These are phyloP conservation scores for Paraplagusia blochii DNA, from an alignment of 2,113 vertebrate genomes.

Conservation along the genomic window DNA sequence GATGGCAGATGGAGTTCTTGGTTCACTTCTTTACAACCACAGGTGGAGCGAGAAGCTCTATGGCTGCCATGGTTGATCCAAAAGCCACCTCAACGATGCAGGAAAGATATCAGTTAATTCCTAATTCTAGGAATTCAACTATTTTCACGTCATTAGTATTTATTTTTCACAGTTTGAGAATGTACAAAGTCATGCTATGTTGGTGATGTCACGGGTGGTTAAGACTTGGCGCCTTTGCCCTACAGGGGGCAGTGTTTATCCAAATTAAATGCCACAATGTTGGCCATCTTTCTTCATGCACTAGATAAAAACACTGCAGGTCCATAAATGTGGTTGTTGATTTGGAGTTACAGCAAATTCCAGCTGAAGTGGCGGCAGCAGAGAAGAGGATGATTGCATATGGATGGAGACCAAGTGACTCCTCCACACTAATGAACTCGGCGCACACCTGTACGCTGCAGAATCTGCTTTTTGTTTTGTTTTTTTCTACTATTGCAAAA, in stretches of 20 bases:
- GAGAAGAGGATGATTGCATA: slow-evolving; percentile 27
- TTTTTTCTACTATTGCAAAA: background rate
- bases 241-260: slow-evolving; percentile 14
- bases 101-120: no score
- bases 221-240: slow-evolving; percentile 5
- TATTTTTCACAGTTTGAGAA: no score
- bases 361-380: slow-evolving; percentile 11
- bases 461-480: background rate
- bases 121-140: no score
- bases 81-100: no score
- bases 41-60: no score
- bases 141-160: no score
- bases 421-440: background rate
- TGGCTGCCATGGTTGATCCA: no score
- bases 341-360: slow-evolving; percentile 31
- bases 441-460: slow-evolving; percentile 5
- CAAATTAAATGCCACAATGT: slow-evolving; percentile 11
- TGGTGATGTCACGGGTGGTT: no score
- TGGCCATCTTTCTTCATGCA: slow-evolving; percentile 33
- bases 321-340: slow-evolving; percentile 31
- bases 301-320: slow-evolving; percentile 33
- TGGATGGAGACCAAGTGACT: slow-evolving; percentile 18
- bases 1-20: no score
- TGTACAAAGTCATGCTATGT: no score
- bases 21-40: no score